Evolutionary conservation across 2,113 vertebrate species (phyloP).

Genomic region (Chamaetylas fuelleborni): DNA sequence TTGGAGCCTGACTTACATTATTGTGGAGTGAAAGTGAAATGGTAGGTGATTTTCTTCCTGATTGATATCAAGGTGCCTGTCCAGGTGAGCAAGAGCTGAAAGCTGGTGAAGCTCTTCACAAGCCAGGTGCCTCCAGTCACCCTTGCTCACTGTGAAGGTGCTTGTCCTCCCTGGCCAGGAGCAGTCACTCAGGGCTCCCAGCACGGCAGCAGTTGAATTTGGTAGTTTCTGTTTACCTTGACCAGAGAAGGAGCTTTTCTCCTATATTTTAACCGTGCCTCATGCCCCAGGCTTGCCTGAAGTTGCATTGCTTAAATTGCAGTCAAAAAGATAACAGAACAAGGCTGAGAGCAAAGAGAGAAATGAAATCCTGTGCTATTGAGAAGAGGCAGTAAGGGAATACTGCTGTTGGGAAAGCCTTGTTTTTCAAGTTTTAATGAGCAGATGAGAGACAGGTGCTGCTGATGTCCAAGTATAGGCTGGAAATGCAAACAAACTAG

Average conservation of each 20-base stretch:
- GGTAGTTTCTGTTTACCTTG: not conserved
- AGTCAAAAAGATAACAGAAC: not conserved
- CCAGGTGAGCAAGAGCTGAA: not conserved
- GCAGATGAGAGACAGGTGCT: not conserved
- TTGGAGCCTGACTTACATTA: not conserved
- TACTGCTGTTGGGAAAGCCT: not conserved
- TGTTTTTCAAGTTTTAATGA: conserved; percentile 19
- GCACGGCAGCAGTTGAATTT: not conserved
- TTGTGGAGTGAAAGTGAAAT: not conserved
- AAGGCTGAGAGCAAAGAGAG: not conserved
- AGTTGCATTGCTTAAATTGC: not conserved
- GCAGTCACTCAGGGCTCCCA: not conserved
- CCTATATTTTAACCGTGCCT: not conserved
- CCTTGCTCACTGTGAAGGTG: rapidly evolving
- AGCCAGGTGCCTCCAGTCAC: not conserved
- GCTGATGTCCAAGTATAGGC: not conserved
- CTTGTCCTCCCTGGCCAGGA: not conserved
- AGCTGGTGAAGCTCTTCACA: not conserved
- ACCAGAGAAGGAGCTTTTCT: not conserved
- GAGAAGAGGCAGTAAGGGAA: not conserved
- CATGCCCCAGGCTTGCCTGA: rapidly evolving
- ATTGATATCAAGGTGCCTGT: not conserved
- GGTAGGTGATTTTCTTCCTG: rapidly evolving
- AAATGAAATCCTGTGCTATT: not conserved
- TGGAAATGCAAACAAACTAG: not conserved